phyloP scores from a whole-genome alignment of 35 echinoderm and acorn worm species.

The Apostichopus parvimensis region DNA sequence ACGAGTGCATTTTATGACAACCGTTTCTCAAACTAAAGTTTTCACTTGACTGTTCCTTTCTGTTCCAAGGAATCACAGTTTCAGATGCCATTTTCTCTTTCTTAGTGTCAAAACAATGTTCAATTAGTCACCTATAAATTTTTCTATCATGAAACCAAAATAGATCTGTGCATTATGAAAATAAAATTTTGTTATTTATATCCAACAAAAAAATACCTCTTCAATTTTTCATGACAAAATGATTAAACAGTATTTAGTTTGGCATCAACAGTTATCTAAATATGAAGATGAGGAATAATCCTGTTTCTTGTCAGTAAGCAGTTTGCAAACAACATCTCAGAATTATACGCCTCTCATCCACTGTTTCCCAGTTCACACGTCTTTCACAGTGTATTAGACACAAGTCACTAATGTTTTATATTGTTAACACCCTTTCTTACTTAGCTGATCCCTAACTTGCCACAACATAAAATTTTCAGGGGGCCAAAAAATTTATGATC shows the following conservation, averaged over 20 bases:
- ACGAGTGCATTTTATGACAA: background rate
- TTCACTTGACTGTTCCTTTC: background rate
- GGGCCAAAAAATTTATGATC: constrained; percentile 39
- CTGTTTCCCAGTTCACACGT: background rate
- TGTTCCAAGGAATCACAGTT: background rate
- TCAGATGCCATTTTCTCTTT: background rate
- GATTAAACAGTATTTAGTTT: no score
- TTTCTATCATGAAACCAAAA: background rate
- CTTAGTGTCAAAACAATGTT: background rate
- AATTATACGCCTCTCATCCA: background rate
- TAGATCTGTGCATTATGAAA: background rate
- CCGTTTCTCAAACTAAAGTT: background rate
- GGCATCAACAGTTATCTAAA: no score
- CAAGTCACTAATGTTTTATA: background rate
- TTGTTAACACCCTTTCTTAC: background rate
- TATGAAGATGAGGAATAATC: no score
- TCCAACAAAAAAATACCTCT: no score
- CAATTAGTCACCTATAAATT: background rate
- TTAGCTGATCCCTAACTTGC: background rate
- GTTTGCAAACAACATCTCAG: background rate
- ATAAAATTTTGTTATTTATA: constrained; percentile 2
- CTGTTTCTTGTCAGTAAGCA: no score
- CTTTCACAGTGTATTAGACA: background rate
- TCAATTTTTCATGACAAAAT: no score
- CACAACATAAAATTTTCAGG: constrained; percentile 19